Evolutionary conservation across 2,113 vertebrate species (phyloP), one percentile per base, ranked within the genome.

Genomic region (Nerophis lumbriciformis): DNA sequence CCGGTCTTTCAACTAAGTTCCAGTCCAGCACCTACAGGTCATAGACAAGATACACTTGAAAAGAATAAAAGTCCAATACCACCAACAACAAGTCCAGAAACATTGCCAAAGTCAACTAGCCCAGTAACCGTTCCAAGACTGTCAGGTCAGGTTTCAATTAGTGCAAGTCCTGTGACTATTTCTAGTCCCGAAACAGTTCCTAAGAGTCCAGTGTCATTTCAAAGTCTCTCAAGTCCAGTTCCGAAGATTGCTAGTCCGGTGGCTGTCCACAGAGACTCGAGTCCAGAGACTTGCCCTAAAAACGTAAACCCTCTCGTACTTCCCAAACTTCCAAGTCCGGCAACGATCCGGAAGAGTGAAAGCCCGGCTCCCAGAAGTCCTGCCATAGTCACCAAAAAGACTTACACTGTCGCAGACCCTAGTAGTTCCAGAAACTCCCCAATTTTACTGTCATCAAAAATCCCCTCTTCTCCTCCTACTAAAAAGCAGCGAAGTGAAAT

Each of bases 221-320:
- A 61, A 39, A 71, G 47, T 52, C 71, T 83, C 65, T 74, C 72
- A 71, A 85, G 81, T 67, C 80, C 80, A 52, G 48, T 75, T 65
- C 68, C 72, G 61, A 81, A 68, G 50, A 65, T 59, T 50, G 21
- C 60, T 53, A 80, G 76, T 76, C 72, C 79, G 48, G 5, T 81
- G 45, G 70, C 69, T 45, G 38, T 78, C 15, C 77, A 62, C 12
- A 39, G 42, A 48, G 54, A 65, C 12, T 63, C 50, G 42, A 71
- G 69, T 42, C 63, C 63, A 59, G 15, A 35, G 62, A 4, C 56
- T 6, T 3, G 51, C 6, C 12, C 59, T 55, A 75, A 68, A 58
- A 62, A 7, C 60, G 36, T 53, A 45, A 54, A 39, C 14, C 59
- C 72, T 53, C 8, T 76, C 52, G 37, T 44, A 4, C 47, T 38